Evolutionary conservation across 1,140 invertebrate genomes (phyloP).

Genomic region (Eubasilissa regina): DNA sequence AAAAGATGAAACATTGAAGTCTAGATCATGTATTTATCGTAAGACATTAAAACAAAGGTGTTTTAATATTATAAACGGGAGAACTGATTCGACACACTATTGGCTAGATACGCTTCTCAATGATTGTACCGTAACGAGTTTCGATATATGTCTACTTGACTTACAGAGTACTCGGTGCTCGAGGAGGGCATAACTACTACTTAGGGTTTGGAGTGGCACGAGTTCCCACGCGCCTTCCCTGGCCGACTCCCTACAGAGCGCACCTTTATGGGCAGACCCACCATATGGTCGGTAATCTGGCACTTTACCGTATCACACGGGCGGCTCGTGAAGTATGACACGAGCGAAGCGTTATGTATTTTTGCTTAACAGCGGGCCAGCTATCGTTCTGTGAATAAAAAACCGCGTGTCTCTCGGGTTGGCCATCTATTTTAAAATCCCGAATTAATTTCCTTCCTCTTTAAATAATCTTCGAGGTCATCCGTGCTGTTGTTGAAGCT

Average conservation of each 20-base stretch:
- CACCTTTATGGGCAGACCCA: neutral
- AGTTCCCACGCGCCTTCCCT: constrained; percentile 33
- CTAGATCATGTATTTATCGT: too few relatives aligned
- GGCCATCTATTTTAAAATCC: too few relatives aligned
- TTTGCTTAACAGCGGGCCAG: neutral
- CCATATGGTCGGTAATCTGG: constrained; percentile 12
- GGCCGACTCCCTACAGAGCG: constrained; percentile 17
- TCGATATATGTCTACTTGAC: neutral
- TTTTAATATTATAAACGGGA: too few relatives aligned
- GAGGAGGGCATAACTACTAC: neutral
- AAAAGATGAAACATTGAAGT: too few relatives aligned
- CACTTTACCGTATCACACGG: constrained; percentile 16
- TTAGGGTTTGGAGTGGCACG: neutral
- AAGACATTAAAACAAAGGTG: too few relatives aligned
- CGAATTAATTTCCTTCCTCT: too few relatives aligned
- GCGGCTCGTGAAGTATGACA: neutral
- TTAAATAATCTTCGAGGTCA: too few relatives aligned
- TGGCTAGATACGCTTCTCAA: too few relatives aligned
- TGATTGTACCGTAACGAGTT: too few relatives aligned
- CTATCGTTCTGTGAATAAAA: neutral
- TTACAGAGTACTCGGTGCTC: constrained; percentile 1
- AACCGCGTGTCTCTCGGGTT: neutral
- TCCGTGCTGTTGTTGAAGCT: too few relatives aligned
- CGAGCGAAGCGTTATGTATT: too few relatives aligned
- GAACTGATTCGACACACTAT: too few relatives aligned